Base-by-base conservation (phyloP, 2,113 vertebrate genomes). In the Pterophyllum scalare region DNA sequence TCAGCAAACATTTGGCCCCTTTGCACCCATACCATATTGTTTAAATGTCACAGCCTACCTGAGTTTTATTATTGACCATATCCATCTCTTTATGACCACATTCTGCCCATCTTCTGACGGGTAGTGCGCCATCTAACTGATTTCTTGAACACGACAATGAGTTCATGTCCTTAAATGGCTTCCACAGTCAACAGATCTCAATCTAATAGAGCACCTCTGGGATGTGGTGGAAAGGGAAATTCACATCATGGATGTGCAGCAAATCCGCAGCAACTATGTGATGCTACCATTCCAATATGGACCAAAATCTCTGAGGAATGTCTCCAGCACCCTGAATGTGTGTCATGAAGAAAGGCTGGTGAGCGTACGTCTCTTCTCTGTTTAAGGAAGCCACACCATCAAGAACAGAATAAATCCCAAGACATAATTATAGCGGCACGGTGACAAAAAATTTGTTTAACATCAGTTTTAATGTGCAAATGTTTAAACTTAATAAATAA, bases 401-500 rank as follows among this genome's bases (percentile, higher is more conserved):
- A 17, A 24, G 14, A 65, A 65, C 15, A 2, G 7, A 17, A 43
- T 26, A 20, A 65, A 56, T 8, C 13, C 64, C 64, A 52, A 19
- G 12, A 65, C 46, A 24, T 15, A 26, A 40, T 22, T 58, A 49
- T 12, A 70, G 64, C n/a, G 22, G 20, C 20, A 56, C 31, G 33
- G 24, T 59, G 13, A 62, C 56, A 84, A 79, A 81, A 52, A 82
- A n/a, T n/a, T n/a, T n/a, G n/a, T 82, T 79, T 81, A 59, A 78
- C 72, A 85, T 31, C 43, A 75, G 38, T 75, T 77, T 86, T 72
- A 72, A 52, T 13, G 65, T 81, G 8, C 1, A 90, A 87, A 85
- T 86, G 86, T 60, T 75, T 70, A 22, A 40, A 84, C 75, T 56
- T 84, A 28, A 80, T 70, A 83, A 83, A 84, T 20, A 77, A 78